These are phyloP conservation scores for Exephanes ischioxanthus DNA, from an alignment of 2,888 invertebrate genomes.

Conservation along the genomic window DNA sequence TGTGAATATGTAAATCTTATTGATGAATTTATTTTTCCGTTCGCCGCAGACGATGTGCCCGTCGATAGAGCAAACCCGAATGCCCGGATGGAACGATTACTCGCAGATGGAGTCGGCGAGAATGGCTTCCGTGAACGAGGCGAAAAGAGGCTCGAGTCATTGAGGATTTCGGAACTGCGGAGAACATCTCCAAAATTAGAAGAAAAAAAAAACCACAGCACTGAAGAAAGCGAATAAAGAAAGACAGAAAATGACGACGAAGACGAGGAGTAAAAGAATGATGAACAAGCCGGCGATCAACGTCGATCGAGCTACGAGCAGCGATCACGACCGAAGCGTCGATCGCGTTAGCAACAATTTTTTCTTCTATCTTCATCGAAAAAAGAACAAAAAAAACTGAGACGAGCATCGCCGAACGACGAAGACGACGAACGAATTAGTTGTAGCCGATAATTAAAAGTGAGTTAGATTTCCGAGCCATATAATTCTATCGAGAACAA, in stretches of 20 bases:
- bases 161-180: slow-evolving; percentile 62
- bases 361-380: slow-evolving; percentile 39
- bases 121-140: slow-evolving; percentile 82
- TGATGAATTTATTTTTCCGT: slow-evolving; percentile 12
- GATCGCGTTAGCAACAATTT: neutral
- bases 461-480: slow-evolving; percentile 50
- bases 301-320: neutral
- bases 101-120: slow-evolving; percentile 80
- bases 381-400: slow-evolving; percentile 16
- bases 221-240: slow-evolving; percentile 50
- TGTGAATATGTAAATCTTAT: neutral
- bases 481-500: slow-evolving; percentile 28
- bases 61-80: slow-evolving; percentile 82
- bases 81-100: slow-evolving; percentile 80
- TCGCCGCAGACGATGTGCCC: slow-evolving; percentile 73
- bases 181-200: slow-evolving; percentile 45
- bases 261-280: slow-evolving; percentile 47
- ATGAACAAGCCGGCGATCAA: slow-evolving; percentile 41
- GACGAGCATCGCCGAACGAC: slow-evolving; percentile 45
- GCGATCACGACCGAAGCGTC: slow-evolving; percentile 23
- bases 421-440: slow-evolving; percentile 54
- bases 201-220: slow-evolving; percentile 35
- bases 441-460: slow-evolving; percentile 53
- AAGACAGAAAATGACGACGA: slow-evolving; percentile 37
- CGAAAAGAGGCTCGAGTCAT: slow-evolving; percentile 79